These are phyloP conservation scores for Diaprepes abbreviatus DNA, from an alignment of 2,888 invertebrate genomes.

Conservation along the genomic window DNA sequence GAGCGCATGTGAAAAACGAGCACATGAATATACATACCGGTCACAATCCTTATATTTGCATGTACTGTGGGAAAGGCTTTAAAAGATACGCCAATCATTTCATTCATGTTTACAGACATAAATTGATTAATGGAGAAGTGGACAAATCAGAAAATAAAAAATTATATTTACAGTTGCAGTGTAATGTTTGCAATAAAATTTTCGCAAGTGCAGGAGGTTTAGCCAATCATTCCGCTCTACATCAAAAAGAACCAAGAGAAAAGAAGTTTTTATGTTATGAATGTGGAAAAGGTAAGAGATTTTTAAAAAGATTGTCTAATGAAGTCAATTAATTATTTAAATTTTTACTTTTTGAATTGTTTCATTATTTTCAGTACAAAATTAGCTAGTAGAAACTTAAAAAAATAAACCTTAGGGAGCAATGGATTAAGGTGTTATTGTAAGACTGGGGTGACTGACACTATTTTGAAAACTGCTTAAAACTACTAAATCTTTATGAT, in stretches of 20 bases:
- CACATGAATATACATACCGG: slow-evolving; percentile 50
- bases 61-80: slow-evolving; percentile 50
- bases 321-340: background rate
- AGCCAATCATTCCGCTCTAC: slow-evolving; percentile 45
- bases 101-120: slow-evolving; percentile 46
- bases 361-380: too few relatives aligned
- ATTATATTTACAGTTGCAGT: slow-evolving; percentile 44
- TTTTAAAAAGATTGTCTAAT: too few relatives aligned
- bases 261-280: slow-evolving; percentile 47
- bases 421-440: too few relatives aligned
- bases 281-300: slow-evolving; percentile 48
- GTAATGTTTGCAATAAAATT: slow-evolving; percentile 47
- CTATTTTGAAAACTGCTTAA: too few relatives aligned
- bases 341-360: too few relatives aligned
- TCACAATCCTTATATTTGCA: slow-evolving; percentile 48
- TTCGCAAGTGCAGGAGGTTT: slow-evolving; percentile 48
- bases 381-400: too few relatives aligned
- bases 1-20: slow-evolving; percentile 46
- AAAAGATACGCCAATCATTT: slow-evolving; percentile 46
- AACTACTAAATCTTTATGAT: too few relatives aligned
- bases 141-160: slow-evolving; percentile 35
- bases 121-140: slow-evolving; percentile 42
- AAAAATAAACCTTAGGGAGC: too few relatives aligned
- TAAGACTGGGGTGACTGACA: too few relatives aligned
- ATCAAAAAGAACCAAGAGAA: slow-evolving; percentile 29